These are phyloP conservation scores for Stichopus chloronotus DNA, from an alignment of 35 echinoderm and acorn worm genomes.

Conservation along the genomic window DNA sequence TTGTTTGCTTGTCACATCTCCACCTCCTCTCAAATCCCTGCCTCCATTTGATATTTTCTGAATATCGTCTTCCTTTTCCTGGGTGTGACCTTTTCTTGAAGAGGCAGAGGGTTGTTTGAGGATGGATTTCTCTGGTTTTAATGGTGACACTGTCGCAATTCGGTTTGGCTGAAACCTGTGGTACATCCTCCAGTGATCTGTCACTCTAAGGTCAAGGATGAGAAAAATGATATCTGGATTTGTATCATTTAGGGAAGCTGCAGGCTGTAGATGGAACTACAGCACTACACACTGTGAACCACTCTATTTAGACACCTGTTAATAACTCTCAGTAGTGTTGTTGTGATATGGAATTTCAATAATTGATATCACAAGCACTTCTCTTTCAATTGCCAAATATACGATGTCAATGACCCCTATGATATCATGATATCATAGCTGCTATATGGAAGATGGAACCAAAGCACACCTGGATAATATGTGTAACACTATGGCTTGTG, in stretches of 20 bases:
- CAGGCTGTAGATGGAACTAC: too few relatives aligned
- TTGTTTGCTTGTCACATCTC: neutral
- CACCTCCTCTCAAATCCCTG: neutral
- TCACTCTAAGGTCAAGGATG: neutral
- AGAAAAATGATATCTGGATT: neutral
- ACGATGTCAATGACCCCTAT: too few relatives aligned
- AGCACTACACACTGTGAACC: too few relatives aligned
- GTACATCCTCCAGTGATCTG: neutral
- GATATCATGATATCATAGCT: too few relatives aligned
- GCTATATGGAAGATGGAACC: too few relatives aligned
- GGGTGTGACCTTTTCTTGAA: neutral
- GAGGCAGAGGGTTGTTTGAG: constrained; percentile 36
- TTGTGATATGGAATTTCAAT: too few relatives aligned
- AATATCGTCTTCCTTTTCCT: neutral
- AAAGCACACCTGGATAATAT: too few relatives aligned
- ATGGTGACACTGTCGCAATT: constrained; percentile 7
- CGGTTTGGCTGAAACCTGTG: neutral
- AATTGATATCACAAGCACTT: too few relatives aligned
- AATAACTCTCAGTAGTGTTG: too few relatives aligned
- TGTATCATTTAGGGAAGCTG: neutral
- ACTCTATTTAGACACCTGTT: too few relatives aligned
- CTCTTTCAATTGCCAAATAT: too few relatives aligned
- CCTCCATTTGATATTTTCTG: neutral
- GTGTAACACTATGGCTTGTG: too few relatives aligned
- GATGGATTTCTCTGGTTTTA: constrained; percentile 50